Evolutionary conservation across 2,888 invertebrate genomes (phyloP).

Genomic region (Perdita meconis): DNA sequence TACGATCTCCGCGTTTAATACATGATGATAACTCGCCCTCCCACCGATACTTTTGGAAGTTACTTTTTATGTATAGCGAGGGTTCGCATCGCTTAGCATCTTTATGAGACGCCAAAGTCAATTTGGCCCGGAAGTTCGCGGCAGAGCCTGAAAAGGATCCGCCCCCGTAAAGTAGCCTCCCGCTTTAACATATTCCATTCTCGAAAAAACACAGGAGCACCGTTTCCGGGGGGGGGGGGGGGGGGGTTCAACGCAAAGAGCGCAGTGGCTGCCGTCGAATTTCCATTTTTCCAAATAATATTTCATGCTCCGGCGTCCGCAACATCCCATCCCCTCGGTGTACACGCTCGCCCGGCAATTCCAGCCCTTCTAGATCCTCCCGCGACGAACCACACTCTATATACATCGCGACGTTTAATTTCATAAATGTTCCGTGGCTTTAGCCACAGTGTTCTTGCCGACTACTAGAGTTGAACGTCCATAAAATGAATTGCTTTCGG

Average conservation of each 20-base stretch:
- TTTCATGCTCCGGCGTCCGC: no score
- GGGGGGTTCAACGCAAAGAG: no score
- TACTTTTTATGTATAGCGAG: neutral
- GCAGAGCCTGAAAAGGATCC: no score
- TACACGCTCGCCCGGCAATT: neutral
- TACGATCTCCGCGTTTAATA: neutral
- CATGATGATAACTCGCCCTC: neutral
- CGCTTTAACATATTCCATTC: no score
- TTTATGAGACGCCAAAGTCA: neutral
- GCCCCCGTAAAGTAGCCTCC: no score
- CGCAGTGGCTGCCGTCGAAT: no score
- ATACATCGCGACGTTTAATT: conserved; percentile 27
- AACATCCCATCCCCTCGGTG: neutral
- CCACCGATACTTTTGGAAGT: neutral
- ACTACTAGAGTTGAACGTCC: conserved; percentile 46
- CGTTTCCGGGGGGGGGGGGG: no score
- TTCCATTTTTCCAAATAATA: no score
- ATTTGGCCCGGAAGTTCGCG: no score
- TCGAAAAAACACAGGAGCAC: no score
- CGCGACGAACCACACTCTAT: neutral
- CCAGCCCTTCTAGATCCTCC: neutral
- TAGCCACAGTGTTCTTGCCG: conserved; percentile 33
- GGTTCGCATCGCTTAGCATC: neutral
- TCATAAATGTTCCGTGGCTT: conserved; percentile 29
- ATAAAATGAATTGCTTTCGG: conserved; percentile 59